phyloP scores from a whole-genome alignment of 1,140 invertebrate species.

The Drosophila hydei region DNA sequence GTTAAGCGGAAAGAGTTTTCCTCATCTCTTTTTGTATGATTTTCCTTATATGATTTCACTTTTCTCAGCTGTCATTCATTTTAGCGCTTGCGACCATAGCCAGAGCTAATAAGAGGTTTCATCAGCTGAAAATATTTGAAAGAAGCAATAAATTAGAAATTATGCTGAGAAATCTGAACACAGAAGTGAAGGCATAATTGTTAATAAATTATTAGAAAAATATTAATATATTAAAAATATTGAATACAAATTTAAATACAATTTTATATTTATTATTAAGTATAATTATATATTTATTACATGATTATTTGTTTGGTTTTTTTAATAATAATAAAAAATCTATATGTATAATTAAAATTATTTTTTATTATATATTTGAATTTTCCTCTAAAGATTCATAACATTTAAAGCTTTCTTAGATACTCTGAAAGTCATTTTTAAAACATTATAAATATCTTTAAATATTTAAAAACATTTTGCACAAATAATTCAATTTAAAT shows the following conservation, averaged over 20 bases:
- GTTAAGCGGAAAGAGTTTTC: slow-evolving; percentile 11
- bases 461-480: too few relatives aligned
- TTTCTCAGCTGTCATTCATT: background rate
- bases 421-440: background rate
- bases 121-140: slow-evolving; percentile 13
- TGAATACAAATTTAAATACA: too few relatives aligned
- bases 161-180: too few relatives aligned
- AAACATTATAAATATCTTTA: background rate
- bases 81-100: background rate
- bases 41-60: slow-evolving; percentile 2
- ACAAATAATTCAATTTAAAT: background rate
- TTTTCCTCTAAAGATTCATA: too few relatives aligned
- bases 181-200: too few relatives aligned
- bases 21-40: background rate
- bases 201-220: too few relatives aligned
- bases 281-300: too few relatives aligned
- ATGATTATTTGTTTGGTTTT: too few relatives aligned
- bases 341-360: too few relatives aligned
- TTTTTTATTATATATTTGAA: too few relatives aligned
- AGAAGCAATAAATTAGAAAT: background rate
- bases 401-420: background rate
- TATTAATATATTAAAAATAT: background rate
- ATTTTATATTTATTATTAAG: background rate
- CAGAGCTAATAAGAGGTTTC: background rate
- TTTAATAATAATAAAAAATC: too few relatives aligned